Conservation (phyloP, 2,797 vertebrate genomes). For the Sarcoramphus papa region DNA sequence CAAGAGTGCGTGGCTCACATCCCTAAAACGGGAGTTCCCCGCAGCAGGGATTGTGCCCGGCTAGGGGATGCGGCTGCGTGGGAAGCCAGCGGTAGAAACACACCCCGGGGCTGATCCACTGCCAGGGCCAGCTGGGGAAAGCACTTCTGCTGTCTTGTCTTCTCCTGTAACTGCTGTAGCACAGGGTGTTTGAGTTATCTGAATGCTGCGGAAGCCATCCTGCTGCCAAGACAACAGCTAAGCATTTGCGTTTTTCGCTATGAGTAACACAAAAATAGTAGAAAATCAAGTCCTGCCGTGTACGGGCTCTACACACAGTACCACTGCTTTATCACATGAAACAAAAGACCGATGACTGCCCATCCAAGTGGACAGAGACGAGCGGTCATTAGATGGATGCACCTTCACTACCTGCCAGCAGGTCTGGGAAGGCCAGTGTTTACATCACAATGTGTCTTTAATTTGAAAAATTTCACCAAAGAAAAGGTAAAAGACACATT, state of each 20-base stretch:
- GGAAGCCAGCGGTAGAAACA: background rate
- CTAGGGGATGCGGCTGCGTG: background rate
- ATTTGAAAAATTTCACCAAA: background rate
- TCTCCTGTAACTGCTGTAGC: background rate
- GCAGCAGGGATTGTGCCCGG: background rate
- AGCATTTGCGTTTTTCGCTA: background rate
- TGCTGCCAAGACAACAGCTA: background rate
- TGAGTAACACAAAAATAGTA: background rate
- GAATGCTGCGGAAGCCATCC: background rate
- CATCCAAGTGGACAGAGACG: fast-evolving
- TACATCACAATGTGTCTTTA: background rate
- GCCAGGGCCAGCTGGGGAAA: background rate
- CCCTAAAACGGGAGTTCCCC: background rate
- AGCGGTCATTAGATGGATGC: too few species aligned
- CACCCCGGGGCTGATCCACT: background rate
- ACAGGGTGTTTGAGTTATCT: background rate
- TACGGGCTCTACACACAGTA: fast-evolving
- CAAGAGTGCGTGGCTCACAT: fast-evolving
- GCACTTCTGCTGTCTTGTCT: background rate
- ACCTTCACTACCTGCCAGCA: background rate
- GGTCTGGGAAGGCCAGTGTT: background rate
- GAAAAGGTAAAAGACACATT: background rate
- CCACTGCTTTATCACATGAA: background rate
- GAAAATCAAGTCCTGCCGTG: background rate
- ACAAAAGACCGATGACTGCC: background rate